These are phyloP conservation scores for Planococcus citri DNA, from an alignment of 1,140 invertebrate genomes.

Conservation along the genomic window DNA sequence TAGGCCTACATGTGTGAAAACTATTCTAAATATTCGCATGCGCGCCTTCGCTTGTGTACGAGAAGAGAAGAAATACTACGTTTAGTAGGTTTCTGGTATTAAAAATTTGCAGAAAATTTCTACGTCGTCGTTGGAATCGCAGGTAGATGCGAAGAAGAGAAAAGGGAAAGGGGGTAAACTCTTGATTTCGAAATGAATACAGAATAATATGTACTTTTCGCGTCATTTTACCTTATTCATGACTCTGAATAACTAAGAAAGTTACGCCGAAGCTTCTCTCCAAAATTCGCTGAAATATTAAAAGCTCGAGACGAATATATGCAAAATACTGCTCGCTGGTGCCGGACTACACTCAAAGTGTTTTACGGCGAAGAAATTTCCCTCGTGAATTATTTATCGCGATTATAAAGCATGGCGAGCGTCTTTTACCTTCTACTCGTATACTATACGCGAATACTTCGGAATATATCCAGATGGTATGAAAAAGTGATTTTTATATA, in stretches of 20 bases:
- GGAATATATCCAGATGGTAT: not conserved
- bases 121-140: too few species aligned
- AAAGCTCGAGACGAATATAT: not conserved
- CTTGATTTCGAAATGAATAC: not conserved
- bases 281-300: not conserved
- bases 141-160: too few species aligned
- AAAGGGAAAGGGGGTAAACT: too few species aligned
- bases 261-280: not conserved
- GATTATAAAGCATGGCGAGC: not conserved
- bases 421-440: too few species aligned
- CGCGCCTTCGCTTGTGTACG: too few species aligned
- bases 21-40: too few species aligned
- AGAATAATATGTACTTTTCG: not conserved
- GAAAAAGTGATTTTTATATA: not conserved
- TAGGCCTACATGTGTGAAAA: too few species aligned
- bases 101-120: too few species aligned
- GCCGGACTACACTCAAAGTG: not conserved
- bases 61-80: too few species aligned
- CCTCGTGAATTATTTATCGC: constrained; percentile 1
- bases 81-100: too few species aligned
- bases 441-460: too few species aligned
- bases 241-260: not conserved
- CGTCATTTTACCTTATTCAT: not conserved
- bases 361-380: not conserved
- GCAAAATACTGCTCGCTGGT: too few species aligned